phyloP scores from a whole-genome alignment of 2,797 vertebrate species.

The Clamator glandarius region DNA sequence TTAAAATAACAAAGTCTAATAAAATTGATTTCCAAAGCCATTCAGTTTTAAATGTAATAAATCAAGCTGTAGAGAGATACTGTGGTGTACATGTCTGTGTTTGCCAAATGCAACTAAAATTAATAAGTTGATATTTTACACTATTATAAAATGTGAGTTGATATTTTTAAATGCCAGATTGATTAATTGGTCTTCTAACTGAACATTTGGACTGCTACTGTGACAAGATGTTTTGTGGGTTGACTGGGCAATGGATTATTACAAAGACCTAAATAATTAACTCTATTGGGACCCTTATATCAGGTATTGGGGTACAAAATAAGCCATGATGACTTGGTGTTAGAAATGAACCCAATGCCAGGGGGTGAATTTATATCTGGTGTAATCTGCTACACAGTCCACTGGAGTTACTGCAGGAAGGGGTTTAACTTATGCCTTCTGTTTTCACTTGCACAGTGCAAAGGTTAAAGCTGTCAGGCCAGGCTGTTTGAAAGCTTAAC shows the following conservation, averaged over 20 bases:
- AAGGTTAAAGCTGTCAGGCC: constrained; percentile 57
- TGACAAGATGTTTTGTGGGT: constrained; percentile 67
- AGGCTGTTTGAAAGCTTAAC: constrained; percentile 58
- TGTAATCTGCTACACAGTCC: background rate
- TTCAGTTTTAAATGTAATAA: constrained; percentile 34
- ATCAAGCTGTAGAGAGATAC: constrained; percentile 30
- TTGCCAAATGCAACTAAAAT: constrained; percentile 35
- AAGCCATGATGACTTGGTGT: constrained; percentile 31
- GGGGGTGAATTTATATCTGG: constrained; percentile 32
- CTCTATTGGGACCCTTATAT: constrained; percentile 68
- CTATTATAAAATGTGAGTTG: constrained; percentile 16
- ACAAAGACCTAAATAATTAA: constrained; percentile 77
- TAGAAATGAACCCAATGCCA: constrained; percentile 52
- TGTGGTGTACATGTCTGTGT: background rate
- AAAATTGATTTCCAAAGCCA: constrained; percentile 54
- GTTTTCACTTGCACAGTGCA: constrained; percentile 49
- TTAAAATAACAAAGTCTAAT: constrained; percentile 50
- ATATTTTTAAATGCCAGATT: constrained; percentile 32
- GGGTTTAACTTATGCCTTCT: constrained; percentile 13
- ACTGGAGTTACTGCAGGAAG: background rate
- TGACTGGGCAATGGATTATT: constrained; percentile 66
- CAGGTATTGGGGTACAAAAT: constrained; percentile 41
- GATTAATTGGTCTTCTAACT: constrained; percentile 67
- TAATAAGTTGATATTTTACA: constrained; percentile 19
- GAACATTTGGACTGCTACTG: constrained; percentile 40